Evolutionary conservation across 2,888 invertebrate species (phyloP).

Genomic region (Amiota minor): DNA sequence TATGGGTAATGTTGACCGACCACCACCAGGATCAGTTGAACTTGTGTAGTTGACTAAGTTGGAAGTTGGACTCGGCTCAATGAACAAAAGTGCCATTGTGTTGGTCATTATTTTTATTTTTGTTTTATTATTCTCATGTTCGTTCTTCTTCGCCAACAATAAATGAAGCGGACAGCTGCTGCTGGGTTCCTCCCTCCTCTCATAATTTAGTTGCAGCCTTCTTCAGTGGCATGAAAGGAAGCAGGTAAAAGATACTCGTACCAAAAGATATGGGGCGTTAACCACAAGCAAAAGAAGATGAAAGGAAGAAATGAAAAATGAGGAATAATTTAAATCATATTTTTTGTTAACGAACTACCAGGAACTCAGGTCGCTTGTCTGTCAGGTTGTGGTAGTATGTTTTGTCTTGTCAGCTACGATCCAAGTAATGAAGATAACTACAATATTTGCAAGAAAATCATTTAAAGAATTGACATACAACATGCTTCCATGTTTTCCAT

Average conservation of each 20-base stretch:
- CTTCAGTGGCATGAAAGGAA: conserved; percentile 7
- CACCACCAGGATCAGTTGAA: not conserved
- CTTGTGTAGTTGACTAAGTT: not conserved
- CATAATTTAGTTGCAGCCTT: conserved; percentile 21
- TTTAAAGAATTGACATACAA: not conserved
- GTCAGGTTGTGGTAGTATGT: not conserved
- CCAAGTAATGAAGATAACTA: conserved; percentile 16
- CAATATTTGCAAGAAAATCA: not conserved
- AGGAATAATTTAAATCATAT: conserved; percentile 11
- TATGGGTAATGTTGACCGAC: not conserved
- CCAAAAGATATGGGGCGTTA: not conserved
- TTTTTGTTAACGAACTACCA: conserved; percentile 14
- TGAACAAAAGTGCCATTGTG: conserved; percentile 23
- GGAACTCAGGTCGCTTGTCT: not conserved
- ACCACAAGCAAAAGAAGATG: not conserved
- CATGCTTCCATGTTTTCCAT: not conserved
- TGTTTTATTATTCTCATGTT: conserved; percentile 22
- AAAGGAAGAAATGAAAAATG: not conserved
- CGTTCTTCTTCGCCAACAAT: not conserved
- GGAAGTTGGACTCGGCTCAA: conserved; percentile 15
- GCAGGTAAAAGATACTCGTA: not conserved
- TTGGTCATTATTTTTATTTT: conserved; percentile 31
- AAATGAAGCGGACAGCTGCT: not conserved
- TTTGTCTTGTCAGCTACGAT: not conserved
- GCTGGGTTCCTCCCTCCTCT: not conserved